Evolutionary conservation across 2,797 vertebrate species (phyloP).

Genomic region (Triplophysa bombifrons): DNA sequence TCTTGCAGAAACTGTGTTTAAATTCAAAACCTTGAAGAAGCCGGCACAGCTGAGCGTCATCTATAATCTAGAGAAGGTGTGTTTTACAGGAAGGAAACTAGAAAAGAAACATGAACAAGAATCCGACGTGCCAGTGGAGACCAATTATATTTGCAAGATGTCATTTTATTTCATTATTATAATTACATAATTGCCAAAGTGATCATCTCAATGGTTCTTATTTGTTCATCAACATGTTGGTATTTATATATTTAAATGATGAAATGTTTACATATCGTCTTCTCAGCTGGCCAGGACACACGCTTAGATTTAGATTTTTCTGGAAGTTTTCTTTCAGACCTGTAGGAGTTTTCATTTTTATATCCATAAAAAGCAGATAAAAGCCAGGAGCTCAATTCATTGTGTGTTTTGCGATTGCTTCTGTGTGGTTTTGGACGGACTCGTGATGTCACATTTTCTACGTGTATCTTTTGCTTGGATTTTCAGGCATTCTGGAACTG

Average conservation of each 20-base stretch:
- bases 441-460: not conserved
- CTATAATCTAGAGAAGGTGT: conserved; percentile 87
- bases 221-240: too few relatives aligned
- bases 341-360: too few relatives aligned
- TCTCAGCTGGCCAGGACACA: not conserved
- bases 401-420: not conserved
- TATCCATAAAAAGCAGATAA: too few relatives aligned
- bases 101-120: not conserved
- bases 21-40: conserved; percentile 96
- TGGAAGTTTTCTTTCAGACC: too few relatives aligned
- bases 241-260: not conserved
- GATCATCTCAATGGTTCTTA: too few relatives aligned
- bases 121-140: not conserved
- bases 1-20: conserved; percentile 67
- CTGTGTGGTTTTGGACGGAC: not conserved
- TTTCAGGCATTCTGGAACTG: conserved; percentile 46
- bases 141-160: too few relatives aligned
- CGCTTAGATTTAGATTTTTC: too few relatives aligned
- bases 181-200: too few relatives aligned
- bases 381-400: too few relatives aligned
- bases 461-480: not conserved
- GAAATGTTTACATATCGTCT: not conserved
- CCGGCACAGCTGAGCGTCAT: conserved; percentile 94
- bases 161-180: too few relatives aligned
- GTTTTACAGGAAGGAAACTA: not conserved